Percentiles rank a stretch among this genome's conserved stretches.
These are phyloP conservation scores for Blastomussa wellsi DNA, from an alignment of 92 coral and sea anemone species.

Conservation along the genomic window DNA sequence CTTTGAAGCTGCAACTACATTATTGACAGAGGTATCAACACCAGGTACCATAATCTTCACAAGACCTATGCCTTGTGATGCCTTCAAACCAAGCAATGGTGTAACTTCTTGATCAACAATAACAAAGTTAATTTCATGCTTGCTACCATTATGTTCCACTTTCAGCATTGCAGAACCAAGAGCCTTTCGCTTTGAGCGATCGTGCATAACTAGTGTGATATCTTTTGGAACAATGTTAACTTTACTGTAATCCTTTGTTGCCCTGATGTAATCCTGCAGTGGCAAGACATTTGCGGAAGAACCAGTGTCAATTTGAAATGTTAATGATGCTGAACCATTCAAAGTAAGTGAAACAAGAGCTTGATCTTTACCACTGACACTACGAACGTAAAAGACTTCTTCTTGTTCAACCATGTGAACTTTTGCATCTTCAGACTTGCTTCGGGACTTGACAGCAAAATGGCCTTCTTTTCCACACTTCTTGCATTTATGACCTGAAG, in stretches of 20 bases:
- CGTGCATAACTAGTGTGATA: too few species aligned
- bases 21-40: too few species aligned
- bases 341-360: too few species aligned
- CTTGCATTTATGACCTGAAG: constrained; percentile 46
- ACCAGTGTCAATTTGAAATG: too few species aligned
- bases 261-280: constrained; percentile 16
- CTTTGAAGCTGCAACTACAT: constrained; percentile 11
- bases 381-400: too few species aligned
- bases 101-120: too few species aligned
- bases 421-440: constrained; percentile 41
- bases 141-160: constrained; percentile 21
- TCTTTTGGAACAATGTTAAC: too few species aligned
- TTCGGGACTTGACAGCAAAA: constrained; percentile 42
- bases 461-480: constrained; percentile 48
- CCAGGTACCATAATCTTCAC: constrained; percentile 37
- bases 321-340: too few species aligned
- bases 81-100: constrained; percentile 41
- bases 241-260: background rate
- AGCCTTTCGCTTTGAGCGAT: too few species aligned
- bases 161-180: too few species aligned
- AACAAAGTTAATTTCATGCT: constrained; percentile 22
- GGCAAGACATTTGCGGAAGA: constrained; percentile 28
- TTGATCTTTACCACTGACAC: too few species aligned
- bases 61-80: constrained; percentile 23
- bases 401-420: too few species aligned